Conservation (phyloP, 2,797 vertebrate species). For the Gymnocypris eckloni region DNA sequence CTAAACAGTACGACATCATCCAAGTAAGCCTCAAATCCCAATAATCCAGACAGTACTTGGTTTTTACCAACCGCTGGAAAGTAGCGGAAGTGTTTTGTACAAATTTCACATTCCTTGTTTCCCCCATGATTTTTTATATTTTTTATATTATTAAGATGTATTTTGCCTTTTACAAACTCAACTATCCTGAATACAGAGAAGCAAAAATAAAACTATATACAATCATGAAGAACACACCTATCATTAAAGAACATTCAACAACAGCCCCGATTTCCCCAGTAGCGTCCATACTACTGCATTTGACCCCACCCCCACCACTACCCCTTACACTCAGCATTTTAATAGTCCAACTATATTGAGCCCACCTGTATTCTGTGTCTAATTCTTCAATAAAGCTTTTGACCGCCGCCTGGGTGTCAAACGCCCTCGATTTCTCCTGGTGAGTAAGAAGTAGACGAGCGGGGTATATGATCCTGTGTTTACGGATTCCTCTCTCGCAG, state of each 20-base stretch:
- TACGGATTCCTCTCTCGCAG: conserved; percentile 25
- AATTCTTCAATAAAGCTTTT: background rate
- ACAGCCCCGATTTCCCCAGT: background rate
- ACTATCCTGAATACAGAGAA: background rate
- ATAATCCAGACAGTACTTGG: too few relatives aligned
- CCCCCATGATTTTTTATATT: background rate
- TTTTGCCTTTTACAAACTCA: background rate
- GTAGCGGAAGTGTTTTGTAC: background rate
- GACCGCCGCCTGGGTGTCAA: background rate
- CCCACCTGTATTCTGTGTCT: background rate
- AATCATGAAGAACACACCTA: background rate
- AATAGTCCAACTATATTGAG: background rate
- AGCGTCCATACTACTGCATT: background rate
- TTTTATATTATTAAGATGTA: background rate
- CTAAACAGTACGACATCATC: too few relatives aligned
- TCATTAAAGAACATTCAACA: background rate
- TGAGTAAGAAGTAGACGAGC: background rate
- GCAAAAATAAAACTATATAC: background rate
- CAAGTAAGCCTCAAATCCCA: too few relatives aligned
- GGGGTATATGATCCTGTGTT: conserved; percentile 7
- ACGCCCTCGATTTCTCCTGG: background rate
- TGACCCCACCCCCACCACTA: too few relatives aligned
- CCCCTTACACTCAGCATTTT: background rate
- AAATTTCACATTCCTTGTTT: background rate
- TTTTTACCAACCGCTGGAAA: too few relatives aligned